phyloP scores from a whole-genome alignment of 2,113 vertebrate species.

The Macrotis lagotis region DNA sequence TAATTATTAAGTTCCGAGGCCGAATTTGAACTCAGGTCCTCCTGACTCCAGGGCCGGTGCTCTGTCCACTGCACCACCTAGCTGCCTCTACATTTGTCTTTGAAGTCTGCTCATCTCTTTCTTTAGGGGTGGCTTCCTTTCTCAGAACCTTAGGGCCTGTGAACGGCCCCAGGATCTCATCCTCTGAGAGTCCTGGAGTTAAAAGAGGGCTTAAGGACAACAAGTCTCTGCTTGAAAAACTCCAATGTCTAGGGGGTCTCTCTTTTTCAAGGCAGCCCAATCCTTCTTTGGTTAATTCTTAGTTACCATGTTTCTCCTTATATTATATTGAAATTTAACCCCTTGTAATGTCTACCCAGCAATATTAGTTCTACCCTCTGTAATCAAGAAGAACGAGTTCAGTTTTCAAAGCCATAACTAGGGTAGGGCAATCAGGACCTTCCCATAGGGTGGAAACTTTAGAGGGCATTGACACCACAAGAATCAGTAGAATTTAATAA shows the following conservation, averaged over 20 bases:
- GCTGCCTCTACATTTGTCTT: no score
- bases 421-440: background rate
- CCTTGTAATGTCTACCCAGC: background rate
- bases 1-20: no score
- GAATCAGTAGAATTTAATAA: background rate
- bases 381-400: background rate
- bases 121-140: no score
- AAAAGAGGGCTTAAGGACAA: background rate
- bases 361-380: background rate
- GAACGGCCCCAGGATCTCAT: background rate
- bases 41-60: no score
- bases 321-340: background rate
- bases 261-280: background rate
- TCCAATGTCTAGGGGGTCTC: background rate
- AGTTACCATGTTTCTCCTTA: background rate
- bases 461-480: background rate
- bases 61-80: no score
- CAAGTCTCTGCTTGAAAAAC: background rate
- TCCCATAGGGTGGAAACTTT: background rate
- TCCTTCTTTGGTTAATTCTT: background rate
- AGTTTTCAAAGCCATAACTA: background rate
- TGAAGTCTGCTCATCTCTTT: no score
- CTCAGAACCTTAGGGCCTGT: no score
- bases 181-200: no score
- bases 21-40: no score